Percentiles rank a stretch among this genome's conserved stretches.
Evolutionary conservation across 2,888 invertebrate genomes (phyloP).

Genomic region (Xestia c-nigrum): DNA sequence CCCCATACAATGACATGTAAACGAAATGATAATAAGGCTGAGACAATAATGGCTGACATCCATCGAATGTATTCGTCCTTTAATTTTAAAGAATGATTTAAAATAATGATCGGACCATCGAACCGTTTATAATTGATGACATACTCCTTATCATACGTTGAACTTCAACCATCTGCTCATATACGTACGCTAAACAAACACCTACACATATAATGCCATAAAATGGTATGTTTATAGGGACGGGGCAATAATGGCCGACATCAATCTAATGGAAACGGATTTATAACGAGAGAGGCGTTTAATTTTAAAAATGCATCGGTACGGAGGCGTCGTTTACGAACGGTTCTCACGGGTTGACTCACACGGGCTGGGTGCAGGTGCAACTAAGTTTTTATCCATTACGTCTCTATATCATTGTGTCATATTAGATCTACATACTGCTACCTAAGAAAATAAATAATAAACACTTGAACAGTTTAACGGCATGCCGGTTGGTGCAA

Average conservation of each 20-base stretch:
- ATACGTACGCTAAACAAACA: not conserved
- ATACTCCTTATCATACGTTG: not conserved
- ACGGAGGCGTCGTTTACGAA: constrained; percentile 60
- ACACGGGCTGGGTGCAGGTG: constrained; percentile 40
- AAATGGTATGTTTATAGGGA: constrained; percentile 26
- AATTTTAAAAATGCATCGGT: constrained; percentile 69
- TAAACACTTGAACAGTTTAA: no score
- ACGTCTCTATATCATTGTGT: no score
- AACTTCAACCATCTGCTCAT: not conserved
- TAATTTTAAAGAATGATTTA: not conserved
- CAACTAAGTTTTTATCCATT: not conserved
- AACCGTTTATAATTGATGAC: not conserved
- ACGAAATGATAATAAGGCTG: no score
- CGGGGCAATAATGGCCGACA: constrained; percentile 60
- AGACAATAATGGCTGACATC: no score
- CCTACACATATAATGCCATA: not conserved
- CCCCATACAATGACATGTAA: no score
- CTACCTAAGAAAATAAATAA: no score
- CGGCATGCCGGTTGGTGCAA: no score
- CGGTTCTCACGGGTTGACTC: constrained; percentile 50
- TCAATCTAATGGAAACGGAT: constrained; percentile 66
- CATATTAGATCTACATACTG: no score
- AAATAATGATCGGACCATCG: not conserved
- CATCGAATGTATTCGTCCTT: no score
- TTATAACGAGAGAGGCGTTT: constrained; percentile 63